phyloP scores from a whole-genome alignment of 1,140 invertebrate genomes.

The Drosophila ogumai region DNA sequence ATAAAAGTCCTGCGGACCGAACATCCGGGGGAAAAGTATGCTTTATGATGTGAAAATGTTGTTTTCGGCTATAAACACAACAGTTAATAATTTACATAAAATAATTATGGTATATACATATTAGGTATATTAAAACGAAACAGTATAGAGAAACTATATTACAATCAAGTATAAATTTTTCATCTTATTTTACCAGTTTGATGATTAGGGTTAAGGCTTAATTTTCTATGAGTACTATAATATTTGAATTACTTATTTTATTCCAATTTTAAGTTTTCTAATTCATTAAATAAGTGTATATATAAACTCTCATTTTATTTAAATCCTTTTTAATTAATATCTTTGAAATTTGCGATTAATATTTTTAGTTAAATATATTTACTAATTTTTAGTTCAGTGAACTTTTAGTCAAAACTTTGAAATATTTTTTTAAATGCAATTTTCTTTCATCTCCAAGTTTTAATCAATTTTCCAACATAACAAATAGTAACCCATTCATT shows the following conservation, averaged over 20 bases:
- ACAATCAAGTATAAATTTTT: no score
- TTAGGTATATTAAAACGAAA: no score
- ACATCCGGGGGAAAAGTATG: slow-evolving; percentile 14
- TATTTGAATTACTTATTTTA: not conserved
- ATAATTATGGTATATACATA: not conserved
- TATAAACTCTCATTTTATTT: no score
- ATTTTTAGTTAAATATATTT: not conserved
- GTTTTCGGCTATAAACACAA: not conserved
- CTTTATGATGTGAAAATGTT: slow-evolving; percentile 13
- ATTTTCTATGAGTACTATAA: not conserved
- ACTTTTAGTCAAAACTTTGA: no score
- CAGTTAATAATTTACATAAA: not conserved
- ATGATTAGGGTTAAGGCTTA: not conserved
- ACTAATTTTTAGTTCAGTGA: no score
- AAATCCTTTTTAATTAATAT: not conserved
- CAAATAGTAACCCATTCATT: slow-evolving; percentile 61
- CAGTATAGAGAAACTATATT: accelerated
- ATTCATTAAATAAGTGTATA: no score
- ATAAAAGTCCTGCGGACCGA: slow-evolving; percentile 23
- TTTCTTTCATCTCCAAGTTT: not conserved
- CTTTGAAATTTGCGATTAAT: no score
- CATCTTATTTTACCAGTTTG: no score
- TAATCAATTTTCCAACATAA: slow-evolving; percentile 32
- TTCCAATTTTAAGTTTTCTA: no score
- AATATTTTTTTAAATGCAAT: not conserved